These are phyloP conservation scores for Brachionus asplanchnoidis DNA, from an alignment of 1,140 invertebrate genomes.

Conservation along the genomic window DNA sequence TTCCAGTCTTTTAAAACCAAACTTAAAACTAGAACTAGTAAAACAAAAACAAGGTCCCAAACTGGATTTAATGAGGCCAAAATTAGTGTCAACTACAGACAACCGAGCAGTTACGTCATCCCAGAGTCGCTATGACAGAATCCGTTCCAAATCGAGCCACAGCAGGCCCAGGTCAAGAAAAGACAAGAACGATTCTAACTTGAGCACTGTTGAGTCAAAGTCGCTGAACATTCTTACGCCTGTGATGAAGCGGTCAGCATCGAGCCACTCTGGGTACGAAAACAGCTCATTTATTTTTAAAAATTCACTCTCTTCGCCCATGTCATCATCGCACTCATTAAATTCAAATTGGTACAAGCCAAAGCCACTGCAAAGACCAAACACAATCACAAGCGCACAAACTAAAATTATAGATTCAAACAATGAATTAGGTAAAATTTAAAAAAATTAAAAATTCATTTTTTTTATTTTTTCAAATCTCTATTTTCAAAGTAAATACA, in stretches of 20 bases:
- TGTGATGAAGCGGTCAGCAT: background rate
- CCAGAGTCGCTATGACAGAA: background rate
- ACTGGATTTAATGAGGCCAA: background rate
- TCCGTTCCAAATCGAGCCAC: background rate
- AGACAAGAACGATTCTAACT: background rate
- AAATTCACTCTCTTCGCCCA: background rate
- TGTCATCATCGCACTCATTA: background rate
- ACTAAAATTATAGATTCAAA: background rate
- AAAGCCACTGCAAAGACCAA: background rate
- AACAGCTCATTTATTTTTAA: background rate
- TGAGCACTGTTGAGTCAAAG: background rate
- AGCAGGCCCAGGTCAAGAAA: background rate
- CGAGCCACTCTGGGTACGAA: background rate
- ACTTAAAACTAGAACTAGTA: slow-evolving; percentile 3
- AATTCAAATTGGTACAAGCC: slow-evolving; percentile 35
- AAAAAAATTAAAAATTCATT: background rate
- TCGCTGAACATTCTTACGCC: background rate
- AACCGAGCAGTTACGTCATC: background rate
- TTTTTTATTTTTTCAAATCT: background rate
- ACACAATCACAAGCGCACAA: background rate
- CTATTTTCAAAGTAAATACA: background rate
- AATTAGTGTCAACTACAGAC: background rate
- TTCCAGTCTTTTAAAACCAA: background rate
- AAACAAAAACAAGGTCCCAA: background rate
- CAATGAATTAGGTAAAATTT: background rate